phyloP scores from a whole-genome alignment of 2,113 vertebrate genomes.

The Mormyrus iriodes region DNA sequence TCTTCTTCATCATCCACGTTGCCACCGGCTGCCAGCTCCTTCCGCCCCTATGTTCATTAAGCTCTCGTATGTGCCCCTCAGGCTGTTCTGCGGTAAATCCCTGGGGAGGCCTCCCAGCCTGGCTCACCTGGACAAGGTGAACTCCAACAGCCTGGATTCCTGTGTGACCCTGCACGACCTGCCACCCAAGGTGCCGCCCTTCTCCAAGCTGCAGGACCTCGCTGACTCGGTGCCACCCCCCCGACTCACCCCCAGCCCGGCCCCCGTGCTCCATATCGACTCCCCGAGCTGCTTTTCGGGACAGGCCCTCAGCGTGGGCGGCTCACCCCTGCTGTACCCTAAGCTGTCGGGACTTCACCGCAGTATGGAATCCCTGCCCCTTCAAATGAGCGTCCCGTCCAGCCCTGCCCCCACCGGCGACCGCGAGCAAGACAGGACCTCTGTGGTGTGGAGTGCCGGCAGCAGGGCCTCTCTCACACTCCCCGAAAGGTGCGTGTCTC shows the following conservation, averaged over 20 bases:
- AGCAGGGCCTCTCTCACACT: slow-evolving; percentile 57
- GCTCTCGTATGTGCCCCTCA: slow-evolving; percentile 37
- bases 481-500: slow-evolving; percentile 44
- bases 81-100: slow-evolving; percentile 76
- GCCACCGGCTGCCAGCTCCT: neutral
- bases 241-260: slow-evolving; percentile 88
- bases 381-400: slow-evolving; percentile 85
- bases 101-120: slow-evolving; percentile 79
- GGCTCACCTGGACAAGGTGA: slow-evolving; percentile 88
- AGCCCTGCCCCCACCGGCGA: slow-evolving; percentile 39
- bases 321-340: slow-evolving; percentile 80
- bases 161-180: slow-evolving; percentile 71
- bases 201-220: slow-evolving; percentile 77
- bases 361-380: slow-evolving; percentile 93
- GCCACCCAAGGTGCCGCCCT: slow-evolving; percentile 62
- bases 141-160: slow-evolving; percentile 90
- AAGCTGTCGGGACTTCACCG: slow-evolving; percentile 85
- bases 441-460: slow-evolving; percentile 60
- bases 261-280: slow-evolving; percentile 89
- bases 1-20: neutral
- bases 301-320: slow-evolving; percentile 75
- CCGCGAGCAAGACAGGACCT: slow-evolving; percentile 40
- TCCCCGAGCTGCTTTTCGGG: slow-evolving; percentile 81
- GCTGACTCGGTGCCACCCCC: slow-evolving; percentile 49
- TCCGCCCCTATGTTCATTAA: neutral